Conservation (phyloP, 2,797 vertebrate species). For the Thunnus albacares region DNA sequence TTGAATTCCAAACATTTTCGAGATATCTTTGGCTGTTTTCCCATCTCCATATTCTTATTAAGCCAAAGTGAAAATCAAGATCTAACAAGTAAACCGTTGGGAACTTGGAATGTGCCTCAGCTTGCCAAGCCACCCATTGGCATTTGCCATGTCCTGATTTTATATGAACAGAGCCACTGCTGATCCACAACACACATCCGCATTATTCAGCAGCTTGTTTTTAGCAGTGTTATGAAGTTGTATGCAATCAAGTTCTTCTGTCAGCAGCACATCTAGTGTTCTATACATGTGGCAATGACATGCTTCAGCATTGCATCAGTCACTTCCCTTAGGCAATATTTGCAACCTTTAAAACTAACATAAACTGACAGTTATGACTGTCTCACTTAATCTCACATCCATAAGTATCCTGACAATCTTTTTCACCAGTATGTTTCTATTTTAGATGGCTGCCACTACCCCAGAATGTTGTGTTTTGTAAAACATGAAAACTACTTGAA, state of each 20-base stretch:
- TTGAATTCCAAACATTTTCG: slow-evolving; percentile 8
- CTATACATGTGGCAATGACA: background rate
- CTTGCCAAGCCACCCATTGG: background rate
- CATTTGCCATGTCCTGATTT: slow-evolving; percentile 1
- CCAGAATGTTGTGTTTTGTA: background rate
- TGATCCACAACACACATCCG: background rate
- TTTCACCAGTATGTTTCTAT: background rate
- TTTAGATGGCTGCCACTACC: background rate
- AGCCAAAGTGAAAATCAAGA: background rate
- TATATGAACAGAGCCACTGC: background rate
- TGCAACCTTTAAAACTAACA: background rate
- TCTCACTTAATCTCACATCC: background rate
- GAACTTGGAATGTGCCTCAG: background rate
- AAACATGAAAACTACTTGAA: background rate
- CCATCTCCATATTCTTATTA: background rate
- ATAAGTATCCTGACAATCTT: background rate
- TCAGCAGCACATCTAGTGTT: background rate
- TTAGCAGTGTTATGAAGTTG: background rate
- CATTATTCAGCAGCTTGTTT: background rate
- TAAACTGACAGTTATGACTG: background rate
- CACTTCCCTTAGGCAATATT: background rate
- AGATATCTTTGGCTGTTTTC: background rate
- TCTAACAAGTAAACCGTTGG: background rate
- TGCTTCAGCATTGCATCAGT: background rate
- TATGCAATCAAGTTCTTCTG: background rate